These are phyloP conservation scores for Desmodus rotundus DNA, from an alignment of 2,113 vertebrate genomes.

Conservation along the genomic window DNA sequence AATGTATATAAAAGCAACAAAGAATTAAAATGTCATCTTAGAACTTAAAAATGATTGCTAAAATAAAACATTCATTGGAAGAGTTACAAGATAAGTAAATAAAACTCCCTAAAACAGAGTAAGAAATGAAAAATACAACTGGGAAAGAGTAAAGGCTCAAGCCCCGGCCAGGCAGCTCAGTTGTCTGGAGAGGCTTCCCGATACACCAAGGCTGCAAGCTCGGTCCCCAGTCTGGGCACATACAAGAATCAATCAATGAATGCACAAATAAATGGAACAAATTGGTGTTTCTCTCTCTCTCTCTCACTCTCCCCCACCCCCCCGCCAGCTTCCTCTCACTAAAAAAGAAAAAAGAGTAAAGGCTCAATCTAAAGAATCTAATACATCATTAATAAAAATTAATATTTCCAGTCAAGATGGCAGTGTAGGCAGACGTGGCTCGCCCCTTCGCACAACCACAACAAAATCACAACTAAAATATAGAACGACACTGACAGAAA, in stretches of 20 bases:
- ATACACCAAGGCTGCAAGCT: background rate
- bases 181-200: background rate
- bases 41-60: background rate
- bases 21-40: background rate
- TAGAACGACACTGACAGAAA: no score
- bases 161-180: background rate
- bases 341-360: background rate
- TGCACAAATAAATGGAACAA: no score
- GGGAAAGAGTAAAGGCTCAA: background rate
- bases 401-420: background rate
- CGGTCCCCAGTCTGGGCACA: background rate
- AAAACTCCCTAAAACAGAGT: background rate
- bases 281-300: background rate
- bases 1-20: background rate
- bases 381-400: background rate
- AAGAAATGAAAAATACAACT: background rate
- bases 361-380: background rate
- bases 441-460: no score
- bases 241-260: background rate
- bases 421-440: no score
- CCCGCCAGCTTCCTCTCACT: background rate
- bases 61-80: background rate
- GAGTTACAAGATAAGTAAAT: background rate
- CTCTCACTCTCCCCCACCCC: no score
- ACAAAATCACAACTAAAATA: no score